phyloP scores from a whole-genome alignment of 2,797 vertebrate species.

The Botia kubotai region DNA sequence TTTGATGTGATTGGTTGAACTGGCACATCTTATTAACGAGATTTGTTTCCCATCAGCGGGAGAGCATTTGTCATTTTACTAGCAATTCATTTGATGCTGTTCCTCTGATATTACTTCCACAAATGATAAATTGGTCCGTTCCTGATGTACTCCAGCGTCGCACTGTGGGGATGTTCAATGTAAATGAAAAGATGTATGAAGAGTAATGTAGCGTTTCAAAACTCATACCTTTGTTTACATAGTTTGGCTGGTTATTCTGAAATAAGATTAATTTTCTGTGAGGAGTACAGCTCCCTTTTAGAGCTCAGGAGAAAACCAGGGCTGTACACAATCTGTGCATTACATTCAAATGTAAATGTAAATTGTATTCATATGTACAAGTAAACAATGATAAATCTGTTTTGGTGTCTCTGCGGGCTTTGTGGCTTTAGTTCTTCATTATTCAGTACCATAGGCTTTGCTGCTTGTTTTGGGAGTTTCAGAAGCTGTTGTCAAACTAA shows the following conservation, averaged over 20 bases:
- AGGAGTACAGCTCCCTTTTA: slow-evolving; percentile 1
- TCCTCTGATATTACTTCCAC: slow-evolving; percentile 46
- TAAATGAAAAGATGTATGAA: slow-evolving; percentile 45
- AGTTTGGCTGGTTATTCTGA: background rate
- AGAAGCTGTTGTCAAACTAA: too few species aligned
- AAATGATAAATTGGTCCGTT: slow-evolving; percentile 55
- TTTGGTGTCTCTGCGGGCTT: background rate
- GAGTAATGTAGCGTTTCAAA: slow-evolving; percentile 1
- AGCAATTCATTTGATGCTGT: slow-evolving; percentile 42
- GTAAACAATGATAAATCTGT: background rate
- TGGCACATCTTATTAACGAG: slow-evolving; percentile 48
- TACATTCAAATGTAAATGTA: background rate
- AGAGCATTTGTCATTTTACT: slow-evolving; percentile 54
- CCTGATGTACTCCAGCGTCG: slow-evolving; percentile 20
- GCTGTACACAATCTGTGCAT: background rate
- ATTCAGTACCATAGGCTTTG: background rate
- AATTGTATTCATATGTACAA: background rate
- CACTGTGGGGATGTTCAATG: slow-evolving; percentile 22
- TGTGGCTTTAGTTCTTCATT: background rate
- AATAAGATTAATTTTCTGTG: slow-evolving; percentile 19
- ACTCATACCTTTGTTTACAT: slow-evolving; percentile 35
- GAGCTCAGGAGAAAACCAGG: slow-evolving; percentile 11
- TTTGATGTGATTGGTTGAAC: slow-evolving; percentile 31
- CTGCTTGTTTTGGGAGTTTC: too few species aligned
- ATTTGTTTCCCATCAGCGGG: slow-evolving; percentile 48